Conservation (phyloP, 1,140 invertebrate species). For the Drosophila sproati region DNA sequence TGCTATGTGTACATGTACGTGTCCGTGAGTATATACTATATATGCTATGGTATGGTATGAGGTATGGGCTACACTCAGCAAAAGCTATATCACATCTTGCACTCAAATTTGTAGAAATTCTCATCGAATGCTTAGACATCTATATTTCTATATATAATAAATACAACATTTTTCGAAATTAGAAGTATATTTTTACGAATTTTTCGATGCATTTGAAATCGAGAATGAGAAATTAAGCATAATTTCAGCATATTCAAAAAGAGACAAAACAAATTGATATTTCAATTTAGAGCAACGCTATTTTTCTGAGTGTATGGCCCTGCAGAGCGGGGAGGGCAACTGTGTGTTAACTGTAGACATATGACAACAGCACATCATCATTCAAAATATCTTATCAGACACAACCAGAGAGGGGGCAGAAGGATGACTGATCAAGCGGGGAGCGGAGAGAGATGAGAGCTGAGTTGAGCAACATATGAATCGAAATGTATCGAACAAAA, state of each 20-base stretch:
- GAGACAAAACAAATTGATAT: no score
- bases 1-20: not conserved
- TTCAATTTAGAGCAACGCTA: not conserved
- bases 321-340: not conserved
- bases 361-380: conserved; percentile 80
- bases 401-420: not conserved
- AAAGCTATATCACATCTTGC: not conserved
- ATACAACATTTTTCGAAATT: no score
- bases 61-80: not conserved
- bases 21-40: not conserved
- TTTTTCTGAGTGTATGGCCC: not conserved
- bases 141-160: no score
- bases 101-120: no score
- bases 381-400: conserved; percentile 79
- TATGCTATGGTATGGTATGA: no score
- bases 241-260: no score
- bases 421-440: not conserved
- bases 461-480: conserved; percentile 27
- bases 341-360: conserved; percentile 45
- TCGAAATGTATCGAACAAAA: conserved; percentile 54
- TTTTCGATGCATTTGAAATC: no score
- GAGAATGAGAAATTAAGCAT: no score
- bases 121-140: no score
- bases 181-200: no score
- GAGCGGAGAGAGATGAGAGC: conserved; percentile 1